phyloP scores from a whole-genome alignment of 2,113 vertebrate species.

The Nansenia antarctica region DNA sequence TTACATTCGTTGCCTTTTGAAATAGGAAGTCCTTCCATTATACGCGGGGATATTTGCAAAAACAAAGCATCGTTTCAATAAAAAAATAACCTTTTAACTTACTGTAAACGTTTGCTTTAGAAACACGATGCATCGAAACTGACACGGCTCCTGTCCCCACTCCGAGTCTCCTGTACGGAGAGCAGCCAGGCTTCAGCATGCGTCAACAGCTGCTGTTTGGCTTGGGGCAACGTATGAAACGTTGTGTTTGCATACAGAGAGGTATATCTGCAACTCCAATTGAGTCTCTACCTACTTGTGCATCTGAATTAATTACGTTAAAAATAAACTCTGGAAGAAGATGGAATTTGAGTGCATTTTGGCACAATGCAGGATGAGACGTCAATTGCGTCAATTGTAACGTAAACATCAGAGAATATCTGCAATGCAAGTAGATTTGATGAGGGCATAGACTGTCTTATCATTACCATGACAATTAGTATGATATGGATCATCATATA shows the following conservation, averaged over 20 bases:
- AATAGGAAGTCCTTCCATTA: neutral
- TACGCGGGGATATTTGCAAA: neutral
- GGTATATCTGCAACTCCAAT: slow-evolving; percentile 41
- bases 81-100: neutral
- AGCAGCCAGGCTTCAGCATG: slow-evolving; percentile 43
- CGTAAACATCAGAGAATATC: neutral
- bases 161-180: neutral
- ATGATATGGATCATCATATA: neutral
- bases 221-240: slow-evolving; percentile 44
- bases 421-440: neutral
- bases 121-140: neutral
- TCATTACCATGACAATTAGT: no score
- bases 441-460: neutral
- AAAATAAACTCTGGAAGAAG: slow-evolving; percentile 43
- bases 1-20: neutral
- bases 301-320: slow-evolving; percentile 60
- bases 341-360: slow-evolving; percentile 20
- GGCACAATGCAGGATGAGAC: slow-evolving; percentile 6
- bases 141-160: neutral
- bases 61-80: neutral
- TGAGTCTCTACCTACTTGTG: slow-evolving; percentile 37
- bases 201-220: slow-evolving; percentile 65
- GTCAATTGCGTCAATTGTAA: neutral
- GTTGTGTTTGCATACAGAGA: slow-evolving; percentile 19
- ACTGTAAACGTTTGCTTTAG: neutral